Evolutionary conservation across 2,888 invertebrate species (phyloP).

Genomic region (Epirrita christyi): DNA sequence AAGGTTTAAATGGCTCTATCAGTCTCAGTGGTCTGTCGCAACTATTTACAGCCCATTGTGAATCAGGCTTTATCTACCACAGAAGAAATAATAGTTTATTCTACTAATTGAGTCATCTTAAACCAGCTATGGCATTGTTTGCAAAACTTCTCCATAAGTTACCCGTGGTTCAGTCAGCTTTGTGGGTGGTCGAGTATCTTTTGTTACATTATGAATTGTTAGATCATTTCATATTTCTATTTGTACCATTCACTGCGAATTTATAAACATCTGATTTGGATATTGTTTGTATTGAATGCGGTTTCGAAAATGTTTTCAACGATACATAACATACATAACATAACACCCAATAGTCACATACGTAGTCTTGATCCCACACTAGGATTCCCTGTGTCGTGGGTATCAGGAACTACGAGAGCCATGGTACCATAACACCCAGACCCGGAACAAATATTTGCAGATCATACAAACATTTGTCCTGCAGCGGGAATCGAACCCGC

Average conservation of each 20-base stretch:
- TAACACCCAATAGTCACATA: too few species aligned
- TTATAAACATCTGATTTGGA: conserved; percentile 25
- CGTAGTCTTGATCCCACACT: too few species aligned
- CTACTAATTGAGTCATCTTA: conserved; percentile 81
- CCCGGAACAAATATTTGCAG: too few species aligned
- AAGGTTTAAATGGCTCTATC: conserved; percentile 40
- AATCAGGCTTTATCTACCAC: conserved; percentile 61
- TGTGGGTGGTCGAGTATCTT: conserved; percentile 65
- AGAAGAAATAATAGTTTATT: conserved; percentile 34
- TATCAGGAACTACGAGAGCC: too few species aligned
- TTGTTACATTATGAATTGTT: conserved; percentile 37
- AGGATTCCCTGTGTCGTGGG: too few species aligned
- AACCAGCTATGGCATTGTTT: conserved; percentile 74
- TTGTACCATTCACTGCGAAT: conserved; percentile 25
- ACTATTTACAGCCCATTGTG: conserved; percentile 75
- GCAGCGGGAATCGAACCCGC: too few species aligned
- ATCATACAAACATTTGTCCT: too few species aligned
- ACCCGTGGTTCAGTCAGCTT: conserved; percentile 51
- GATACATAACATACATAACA: too few species aligned
- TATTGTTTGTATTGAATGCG: conserved; percentile 26
- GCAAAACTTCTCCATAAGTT: conserved; percentile 75
- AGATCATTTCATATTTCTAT: conserved; percentile 36
- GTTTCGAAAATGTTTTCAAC: conserved; percentile 7
- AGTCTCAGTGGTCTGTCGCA: conserved; percentile 41
- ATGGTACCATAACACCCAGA: too few species aligned